Base-by-base conservation (phyloP, 2,113 vertebrate species). In the Neolamprologus longior region DNA sequence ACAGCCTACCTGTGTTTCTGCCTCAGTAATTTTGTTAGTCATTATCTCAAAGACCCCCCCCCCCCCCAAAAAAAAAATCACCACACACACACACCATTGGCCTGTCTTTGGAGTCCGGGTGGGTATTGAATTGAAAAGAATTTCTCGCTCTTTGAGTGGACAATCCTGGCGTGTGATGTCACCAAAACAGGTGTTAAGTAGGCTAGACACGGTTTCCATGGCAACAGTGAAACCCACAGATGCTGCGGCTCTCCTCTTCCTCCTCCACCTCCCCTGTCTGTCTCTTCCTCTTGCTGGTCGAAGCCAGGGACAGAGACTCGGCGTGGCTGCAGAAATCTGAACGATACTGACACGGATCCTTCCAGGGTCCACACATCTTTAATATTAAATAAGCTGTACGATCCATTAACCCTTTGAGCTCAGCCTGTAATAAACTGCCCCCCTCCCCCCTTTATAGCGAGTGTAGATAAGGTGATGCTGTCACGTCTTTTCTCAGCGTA, bases 331-430 rank as follows among this genome's bases (percentile, higher is more conserved):
- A 95, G 95, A 95, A 95, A 94, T 92, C 91, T 93, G 92, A 90
- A 68, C 28, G 52, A 80, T 50, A 86, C 85, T 40, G 96, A 97
- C 96, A 96, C 83, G 82, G 96, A 95, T 89, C 95, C 94, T 55
- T 21, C 17, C 82, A 35, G 90, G 96, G 88, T 96, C 95, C 92
- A 96, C 95, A 96, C 84, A 68, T 79, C 86, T 95, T 95, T 85
- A 85, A 93, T 96, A 94, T 93, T 87, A 95, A 94, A 96, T 96
- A 96, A 96, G 96, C 95, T 96, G 91, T 94, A 94, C 91, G 87
- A 94, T 90, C 85, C 91, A 95, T 96, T 96, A 96, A 96, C 96
- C 95, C 95, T 97, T 96, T 95, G 94, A 94, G 95, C 95, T 96
- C 95, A 83, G 89, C 93, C 91, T 94, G 93, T 92, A 90, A 90